Base-by-base conservation (phyloP, 2,888 invertebrate genomes). In the Lasioglossum malachurum region DNA sequence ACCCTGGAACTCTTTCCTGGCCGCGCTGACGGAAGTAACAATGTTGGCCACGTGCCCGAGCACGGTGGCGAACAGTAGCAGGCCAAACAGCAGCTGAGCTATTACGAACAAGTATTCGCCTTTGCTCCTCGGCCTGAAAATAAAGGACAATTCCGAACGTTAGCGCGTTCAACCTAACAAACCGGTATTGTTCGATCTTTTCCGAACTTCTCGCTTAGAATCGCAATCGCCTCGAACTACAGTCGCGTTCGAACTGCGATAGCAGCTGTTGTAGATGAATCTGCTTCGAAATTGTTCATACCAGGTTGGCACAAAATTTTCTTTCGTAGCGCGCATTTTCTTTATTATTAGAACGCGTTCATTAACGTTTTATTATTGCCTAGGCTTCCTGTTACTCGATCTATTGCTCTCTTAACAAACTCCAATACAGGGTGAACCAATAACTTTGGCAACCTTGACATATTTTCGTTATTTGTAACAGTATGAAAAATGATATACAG, bases 1-100 rank as follows among this genome's bases (percentile, higher is more conserved):
- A 99, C 99, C 99, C 97, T 99, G 99, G 96, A 99, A 99, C 95
- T 99, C 99, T 96, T 99, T 99, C 93, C 99, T 97, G 82, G 99
- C 99, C 19, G 99, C 98, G 95, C 99, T 99, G 94, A 99, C 99
- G 83, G 99, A 99, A 87, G 99, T 99, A 93, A 99, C 99, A 95
- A 99, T 99, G 96, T 99, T 99, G 92, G 99, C 99, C 92, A 99
- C 99, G 96, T 99, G 99, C 23, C 99, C 99, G 92, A 99, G 96
- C 87, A 99, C 99, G 23, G 99, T 98, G 87, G 99, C 99, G 95
- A 99, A 99, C 91, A 99, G 97, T 95, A 99, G 96, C 95, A 99
- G 96, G 87, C 99, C 99, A 95, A 99, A 98, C 93, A 99, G 96
- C 94, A 99, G 97, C 96, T 99, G 99, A 91, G 98, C 97, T 96